Base-by-base conservation (phyloP, 2,113 vertebrate genomes). In the Chroicocephalus ridibundus region DNA sequence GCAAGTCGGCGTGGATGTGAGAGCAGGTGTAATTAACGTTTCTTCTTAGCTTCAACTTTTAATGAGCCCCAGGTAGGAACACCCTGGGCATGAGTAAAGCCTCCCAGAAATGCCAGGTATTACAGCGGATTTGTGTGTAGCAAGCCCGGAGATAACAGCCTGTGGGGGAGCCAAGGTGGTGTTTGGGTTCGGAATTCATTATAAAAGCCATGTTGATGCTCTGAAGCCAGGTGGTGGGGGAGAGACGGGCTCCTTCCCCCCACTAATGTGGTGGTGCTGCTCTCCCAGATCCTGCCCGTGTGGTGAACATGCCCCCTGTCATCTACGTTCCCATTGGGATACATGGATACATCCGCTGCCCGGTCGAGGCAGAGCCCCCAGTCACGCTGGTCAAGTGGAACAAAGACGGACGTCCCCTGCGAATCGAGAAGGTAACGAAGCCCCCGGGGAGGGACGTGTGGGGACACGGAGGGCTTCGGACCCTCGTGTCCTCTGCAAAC, bases 271-370 rank as follows among this genome's bases (percentile, higher is more conserved):
- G 10, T 36, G 32, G 24, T 57, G 9, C 42, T 93, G 58, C 49
- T 79, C 61, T 40, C 13, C 65, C 70, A 99, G 99, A 99, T 96
- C 99, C 99, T 82, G 99, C 99, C 97, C 99, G 99, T 2, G 99
- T 99, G 97, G 98, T 99, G 95, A 99, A 99, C 98, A 99, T 99
- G 99, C 99, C 99, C 86, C 98, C 99, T 2, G 96, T 99, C 94
- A 99, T 99, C 95, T 99, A 99, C 2, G 98, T 99, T 96, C 99
- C 99, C 68, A 99, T 99, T 89, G 99, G 99, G 97, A 99, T 99
- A 97, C 99, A 99, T 4, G 99, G 99, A 96, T 99, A 99, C 90
- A 99, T 99, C 97, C 99, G 99, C 96, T 99, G 99, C 97, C 99
- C 99, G 11, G 99, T 99, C 25, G 99, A 99, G 40, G 99, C 99